phyloP scores from a whole-genome alignment of 2,113 vertebrate species.

The Leucoraja erinaceus region DNA sequence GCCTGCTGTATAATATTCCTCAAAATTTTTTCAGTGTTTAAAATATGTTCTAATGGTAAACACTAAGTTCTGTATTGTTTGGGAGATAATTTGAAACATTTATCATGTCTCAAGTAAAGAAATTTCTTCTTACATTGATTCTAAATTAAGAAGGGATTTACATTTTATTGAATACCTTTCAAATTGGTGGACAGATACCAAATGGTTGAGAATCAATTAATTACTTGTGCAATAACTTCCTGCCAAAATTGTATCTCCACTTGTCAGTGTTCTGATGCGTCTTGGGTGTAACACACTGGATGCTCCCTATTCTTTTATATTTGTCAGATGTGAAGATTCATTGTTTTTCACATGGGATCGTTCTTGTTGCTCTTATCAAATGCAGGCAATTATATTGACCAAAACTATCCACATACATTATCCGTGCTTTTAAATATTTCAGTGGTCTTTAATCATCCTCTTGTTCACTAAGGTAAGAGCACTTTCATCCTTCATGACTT shows the following conservation, averaged over 20 bases:
- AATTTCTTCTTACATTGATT: not conserved
- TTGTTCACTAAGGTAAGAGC: not conserved
- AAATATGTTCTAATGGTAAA: not conserved
- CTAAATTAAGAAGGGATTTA: too few relatives aligned
- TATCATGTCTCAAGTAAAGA: not conserved
- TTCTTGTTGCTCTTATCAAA: not conserved
- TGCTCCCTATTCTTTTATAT: not conserved
- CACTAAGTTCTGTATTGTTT: not conserved
- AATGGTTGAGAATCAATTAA: not conserved
- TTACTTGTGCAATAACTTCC: not conserved
- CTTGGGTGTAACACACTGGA: not conserved
- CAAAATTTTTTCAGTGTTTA: not conserved
- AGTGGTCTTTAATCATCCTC: not conserved
- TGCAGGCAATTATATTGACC: not conserved
- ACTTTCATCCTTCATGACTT: not conserved
- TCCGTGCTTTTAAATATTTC: not conserved
- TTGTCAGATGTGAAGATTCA: not conserved
- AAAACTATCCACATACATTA: not conserved
- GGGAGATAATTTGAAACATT: not conserved
- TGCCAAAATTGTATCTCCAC: not conserved
- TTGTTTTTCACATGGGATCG: not conserved
- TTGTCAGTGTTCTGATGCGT: not conserved
- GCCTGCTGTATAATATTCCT: not conserved
- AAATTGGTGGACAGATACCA: not conserved
- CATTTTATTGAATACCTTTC: not conserved